These are phyloP conservation scores for Caenorhabditis panamensis DNA, from an alignment of 2,888 invertebrate species.

Conservation along the genomic window DNA sequence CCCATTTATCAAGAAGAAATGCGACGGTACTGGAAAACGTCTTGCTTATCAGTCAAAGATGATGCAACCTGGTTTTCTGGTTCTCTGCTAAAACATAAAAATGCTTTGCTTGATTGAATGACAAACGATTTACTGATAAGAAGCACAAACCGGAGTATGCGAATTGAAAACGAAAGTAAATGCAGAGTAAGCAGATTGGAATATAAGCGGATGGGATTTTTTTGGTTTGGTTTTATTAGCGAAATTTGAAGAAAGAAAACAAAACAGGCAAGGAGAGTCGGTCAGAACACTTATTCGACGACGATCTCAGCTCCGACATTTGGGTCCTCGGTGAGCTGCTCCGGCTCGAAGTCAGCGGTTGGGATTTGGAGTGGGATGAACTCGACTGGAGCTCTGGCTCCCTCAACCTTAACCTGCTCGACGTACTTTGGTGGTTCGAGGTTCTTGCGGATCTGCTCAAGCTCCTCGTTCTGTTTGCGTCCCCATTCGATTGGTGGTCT, in stretches of 20 bases:
- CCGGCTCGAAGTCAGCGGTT: conserved; percentile 67
- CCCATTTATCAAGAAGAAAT: conserved; percentile 8
- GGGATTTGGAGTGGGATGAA: conserved; percentile 77
- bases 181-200: conserved; percentile 45
- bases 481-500: conserved; percentile 81
- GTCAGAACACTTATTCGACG: conserved; percentile 54
- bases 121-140: conserved; percentile 51
- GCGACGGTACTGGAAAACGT: neutral
- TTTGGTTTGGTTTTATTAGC: conserved; percentile 27
- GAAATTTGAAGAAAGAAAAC: neutral
- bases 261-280: neutral
- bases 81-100: too few relatives aligned
- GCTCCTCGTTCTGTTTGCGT: conserved; percentile 80
- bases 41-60: conserved; percentile 6
- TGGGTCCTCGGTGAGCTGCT: conserved; percentile 40
- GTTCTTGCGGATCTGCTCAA: conserved; percentile 76
- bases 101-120: conserved; percentile 6
- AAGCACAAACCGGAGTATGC: conserved; percentile 43
- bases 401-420: conserved; percentile 80
- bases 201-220: conserved; percentile 42
- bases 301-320: conserved; percentile 61
- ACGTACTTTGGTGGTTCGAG: conserved; percentile 81
- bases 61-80: conserved; percentile 1
- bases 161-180: conserved; percentile 29
- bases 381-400: conserved; percentile 79